Percentiles rank a stretch among this genome's conserved stretches.
Evolutionary conservation across 2,113 vertebrate genomes (phyloP).

Genomic region (Enhydra lutris): DNA sequence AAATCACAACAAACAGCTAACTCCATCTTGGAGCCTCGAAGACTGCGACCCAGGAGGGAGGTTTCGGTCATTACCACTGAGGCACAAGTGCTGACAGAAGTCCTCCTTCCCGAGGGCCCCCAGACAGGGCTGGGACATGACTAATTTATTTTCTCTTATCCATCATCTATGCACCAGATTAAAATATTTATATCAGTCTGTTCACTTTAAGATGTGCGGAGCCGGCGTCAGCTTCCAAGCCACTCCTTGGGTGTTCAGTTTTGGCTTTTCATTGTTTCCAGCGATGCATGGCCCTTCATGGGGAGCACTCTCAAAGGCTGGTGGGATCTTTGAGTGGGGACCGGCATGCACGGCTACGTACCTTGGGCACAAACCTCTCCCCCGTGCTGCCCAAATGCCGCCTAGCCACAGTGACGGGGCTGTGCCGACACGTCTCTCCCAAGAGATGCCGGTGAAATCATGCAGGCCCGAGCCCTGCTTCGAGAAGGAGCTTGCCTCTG

Average conservation of each 20-base stretch:
- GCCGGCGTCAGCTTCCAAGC: background rate
- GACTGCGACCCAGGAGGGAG: background rate
- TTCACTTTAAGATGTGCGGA: background rate
- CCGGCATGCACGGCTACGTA: accelerated
- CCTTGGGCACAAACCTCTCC: background rate
- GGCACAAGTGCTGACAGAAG: background rate
- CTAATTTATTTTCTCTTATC: conserved; percentile 61
- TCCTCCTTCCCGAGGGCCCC: background rate
- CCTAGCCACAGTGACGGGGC: background rate
- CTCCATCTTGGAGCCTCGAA: background rate
- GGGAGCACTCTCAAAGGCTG: background rate
- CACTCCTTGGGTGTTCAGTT: conserved; percentile 7
- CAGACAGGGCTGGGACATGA: conserved; percentile 33
- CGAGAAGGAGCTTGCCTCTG: background rate
- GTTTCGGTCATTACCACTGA: background rate
- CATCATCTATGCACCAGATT: conserved; percentile 19
- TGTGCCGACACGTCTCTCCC: background rate
- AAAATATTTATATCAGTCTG: conserved; percentile 39
- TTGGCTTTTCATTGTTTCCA: conserved; percentile 44
- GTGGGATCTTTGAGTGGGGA: background rate
- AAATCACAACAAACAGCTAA: background rate
- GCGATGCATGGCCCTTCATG: background rate
- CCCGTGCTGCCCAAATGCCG: background rate
- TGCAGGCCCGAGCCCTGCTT: background rate
- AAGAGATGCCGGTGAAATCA: background rate